Percentiles rank a stretch among this genome's conserved stretches.
Conservation (phyloP, 2,113 vertebrate genomes). For the Antigone vipio region DNA sequence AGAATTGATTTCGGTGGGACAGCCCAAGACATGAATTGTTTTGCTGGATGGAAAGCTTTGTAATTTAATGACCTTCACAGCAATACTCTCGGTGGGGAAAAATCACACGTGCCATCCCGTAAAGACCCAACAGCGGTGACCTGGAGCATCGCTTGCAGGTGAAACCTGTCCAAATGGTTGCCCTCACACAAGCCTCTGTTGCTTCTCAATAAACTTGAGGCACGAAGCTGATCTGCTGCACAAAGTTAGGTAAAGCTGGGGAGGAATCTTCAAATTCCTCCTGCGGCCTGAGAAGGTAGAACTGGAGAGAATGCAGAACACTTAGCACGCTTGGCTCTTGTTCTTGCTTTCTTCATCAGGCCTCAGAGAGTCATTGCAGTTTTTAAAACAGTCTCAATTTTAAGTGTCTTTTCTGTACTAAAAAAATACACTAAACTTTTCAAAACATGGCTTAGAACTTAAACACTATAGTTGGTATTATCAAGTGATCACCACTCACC, state of each 20-base stretch:
- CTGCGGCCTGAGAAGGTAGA: neutral
- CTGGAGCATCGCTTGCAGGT: neutral
- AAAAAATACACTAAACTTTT: neutral
- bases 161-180: neutral
- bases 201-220: neutral
- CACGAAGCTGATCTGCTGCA: neutral
- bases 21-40: neutral
- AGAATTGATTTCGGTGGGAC: neutral
- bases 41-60: neutral
- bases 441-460: neutral
- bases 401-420: neutral
- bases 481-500: neutral
- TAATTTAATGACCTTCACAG: neutral
- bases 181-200: neutral
- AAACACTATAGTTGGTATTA: neutral
- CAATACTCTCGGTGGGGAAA: neutral
- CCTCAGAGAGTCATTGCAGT: neutral
- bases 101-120: fast-evolving
- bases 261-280: neutral
- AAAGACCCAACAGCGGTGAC: neutral
- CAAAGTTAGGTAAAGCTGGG: neutral
- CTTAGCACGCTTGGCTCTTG: fast-evolving
- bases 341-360: neutral
- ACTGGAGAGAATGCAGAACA: neutral
- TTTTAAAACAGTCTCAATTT: neutral